These are phyloP conservation scores for Eretmocerus hayati DNA, from an alignment of 2,888 invertebrate species.

Conservation along the genomic window DNA sequence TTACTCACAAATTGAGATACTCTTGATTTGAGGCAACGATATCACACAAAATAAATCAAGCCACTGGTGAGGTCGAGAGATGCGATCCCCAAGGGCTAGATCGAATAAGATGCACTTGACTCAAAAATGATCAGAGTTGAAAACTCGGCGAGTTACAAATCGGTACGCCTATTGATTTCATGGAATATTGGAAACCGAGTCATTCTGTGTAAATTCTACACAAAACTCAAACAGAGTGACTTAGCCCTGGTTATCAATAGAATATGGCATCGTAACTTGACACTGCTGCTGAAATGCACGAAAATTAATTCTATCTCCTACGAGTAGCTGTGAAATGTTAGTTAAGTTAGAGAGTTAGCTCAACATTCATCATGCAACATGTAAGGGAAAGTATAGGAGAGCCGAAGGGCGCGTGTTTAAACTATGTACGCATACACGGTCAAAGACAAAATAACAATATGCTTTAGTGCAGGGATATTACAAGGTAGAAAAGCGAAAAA, in stretches of 20 bases:
- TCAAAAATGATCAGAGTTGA: no score
- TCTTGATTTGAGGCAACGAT: no score
- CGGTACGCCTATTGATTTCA: no score
- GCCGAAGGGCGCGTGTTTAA: background rate
- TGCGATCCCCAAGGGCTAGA: no score
- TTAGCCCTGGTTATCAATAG: constrained; percentile 9
- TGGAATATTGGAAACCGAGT: no score
- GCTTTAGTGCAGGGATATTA: background rate
- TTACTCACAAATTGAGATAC: no score
- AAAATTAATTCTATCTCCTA: constrained; percentile 12
- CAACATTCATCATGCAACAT: constrained; percentile 35
- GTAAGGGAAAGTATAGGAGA: constrained; percentile 22
- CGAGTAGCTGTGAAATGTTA: constrained; percentile 23
- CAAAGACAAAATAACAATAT: background rate
- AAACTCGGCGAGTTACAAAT: no score
- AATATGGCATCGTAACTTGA: constrained; percentile 6
- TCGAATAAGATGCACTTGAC: no score
- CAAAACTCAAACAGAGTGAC: background rate
- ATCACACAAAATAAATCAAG: no score
- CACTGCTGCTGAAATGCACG: constrained; percentile 16
- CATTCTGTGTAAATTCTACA: no score
- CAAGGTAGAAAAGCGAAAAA: background rate
- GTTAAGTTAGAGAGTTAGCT: constrained; percentile 40
- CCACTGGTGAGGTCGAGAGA: no score
- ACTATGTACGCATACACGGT: no score